Conservation (phyloP, 2,797 vertebrate genomes). For the Perodicticus potto region DNA sequence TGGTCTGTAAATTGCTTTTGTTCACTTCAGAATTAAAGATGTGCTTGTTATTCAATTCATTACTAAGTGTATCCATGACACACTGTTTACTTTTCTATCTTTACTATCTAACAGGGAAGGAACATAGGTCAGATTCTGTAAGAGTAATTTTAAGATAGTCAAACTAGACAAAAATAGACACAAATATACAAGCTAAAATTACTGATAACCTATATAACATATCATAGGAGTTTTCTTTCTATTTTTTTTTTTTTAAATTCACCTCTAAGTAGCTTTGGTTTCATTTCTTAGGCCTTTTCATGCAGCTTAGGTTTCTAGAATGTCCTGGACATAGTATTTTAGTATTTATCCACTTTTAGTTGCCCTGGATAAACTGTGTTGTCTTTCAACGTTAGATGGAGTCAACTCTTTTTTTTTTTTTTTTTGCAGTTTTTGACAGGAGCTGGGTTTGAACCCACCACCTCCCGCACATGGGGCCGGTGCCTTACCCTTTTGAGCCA, state of each 20-base stretch:
- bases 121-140: neutral
- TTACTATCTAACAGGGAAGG: neutral
- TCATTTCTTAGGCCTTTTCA: neutral
- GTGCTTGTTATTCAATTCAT: constrained; percentile 12
- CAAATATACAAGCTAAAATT: neutral
- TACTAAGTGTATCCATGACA: neutral
- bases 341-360: neutral
- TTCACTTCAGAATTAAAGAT: neutral
- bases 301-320: neutral
- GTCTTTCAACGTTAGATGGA: neutral
- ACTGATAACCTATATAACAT: neutral
- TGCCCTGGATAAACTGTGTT: neutral
- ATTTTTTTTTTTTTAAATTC: neutral
- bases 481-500: no score
- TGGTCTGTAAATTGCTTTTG: neutral
- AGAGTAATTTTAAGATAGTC: constrained; percentile 32
- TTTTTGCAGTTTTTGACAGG: no score
- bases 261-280: neutral
- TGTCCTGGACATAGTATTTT: neutral
- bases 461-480: no score
- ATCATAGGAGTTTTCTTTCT: neutral
- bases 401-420: neutral
- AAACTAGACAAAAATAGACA: constrained; percentile 2
- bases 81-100: neutral
- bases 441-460: no score